phyloP scores from a whole-genome alignment of 2,797 vertebrate genomes.

The Urosaurus nigricauda region DNA sequence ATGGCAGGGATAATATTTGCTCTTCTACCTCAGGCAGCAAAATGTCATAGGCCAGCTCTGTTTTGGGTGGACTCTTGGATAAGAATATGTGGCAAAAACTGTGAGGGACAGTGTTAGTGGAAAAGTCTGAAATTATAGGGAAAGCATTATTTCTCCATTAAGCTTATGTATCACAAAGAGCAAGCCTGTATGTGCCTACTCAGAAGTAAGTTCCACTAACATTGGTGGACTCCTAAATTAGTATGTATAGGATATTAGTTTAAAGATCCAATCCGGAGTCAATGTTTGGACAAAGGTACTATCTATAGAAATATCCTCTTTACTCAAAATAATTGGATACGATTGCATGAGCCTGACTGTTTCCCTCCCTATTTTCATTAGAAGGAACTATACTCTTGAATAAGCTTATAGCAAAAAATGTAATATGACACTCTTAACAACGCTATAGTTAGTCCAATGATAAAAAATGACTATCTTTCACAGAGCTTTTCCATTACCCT shows the following conservation, averaged over 20 bases:
- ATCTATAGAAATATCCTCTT: not conserved
- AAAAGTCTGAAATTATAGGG: not conserved
- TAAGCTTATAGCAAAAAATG: slow-evolving; percentile 11
- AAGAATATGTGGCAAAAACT: not conserved
- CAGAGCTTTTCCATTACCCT: not conserved
- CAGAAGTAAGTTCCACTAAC: not conserved
- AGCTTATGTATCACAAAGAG: too few species aligned
- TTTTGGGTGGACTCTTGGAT: not conserved
- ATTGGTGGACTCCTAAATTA: not conserved
- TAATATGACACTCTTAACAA: not conserved
- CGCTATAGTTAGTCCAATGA: not conserved
- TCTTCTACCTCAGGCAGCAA: too few species aligned
- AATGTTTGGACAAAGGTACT: not conserved
- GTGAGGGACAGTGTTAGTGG: not conserved
- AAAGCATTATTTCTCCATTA: not conserved
- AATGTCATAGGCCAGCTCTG: too few species aligned
- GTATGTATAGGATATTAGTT: not conserved
- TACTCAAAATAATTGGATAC: not conserved
- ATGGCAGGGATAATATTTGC: too few species aligned
- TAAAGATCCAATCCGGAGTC: not conserved
- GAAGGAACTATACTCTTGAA: not conserved
- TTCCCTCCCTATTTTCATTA: slow-evolving; percentile 16
- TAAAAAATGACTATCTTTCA: slow-evolving; percentile 25
- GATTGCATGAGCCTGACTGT: not conserved
- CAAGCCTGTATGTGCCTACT: not conserved